Percentiles rank a stretch among this genome's conserved stretches.
These are phyloP conservation scores for Unio delphinus DNA, from an alignment of 2,888 invertebrate species.

Conservation along the genomic window DNA sequence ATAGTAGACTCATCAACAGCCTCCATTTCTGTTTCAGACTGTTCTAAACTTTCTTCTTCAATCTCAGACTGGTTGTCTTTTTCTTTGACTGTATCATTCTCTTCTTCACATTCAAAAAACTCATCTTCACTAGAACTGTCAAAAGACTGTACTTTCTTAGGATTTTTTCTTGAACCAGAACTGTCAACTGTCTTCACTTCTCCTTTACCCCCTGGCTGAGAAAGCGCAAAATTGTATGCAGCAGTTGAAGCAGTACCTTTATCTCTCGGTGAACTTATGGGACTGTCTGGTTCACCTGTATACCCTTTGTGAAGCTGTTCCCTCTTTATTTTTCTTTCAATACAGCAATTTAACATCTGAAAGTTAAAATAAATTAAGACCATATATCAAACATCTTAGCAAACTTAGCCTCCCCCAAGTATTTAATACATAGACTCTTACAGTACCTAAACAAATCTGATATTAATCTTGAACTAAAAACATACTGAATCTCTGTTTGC, in stretches of 20 bases:
- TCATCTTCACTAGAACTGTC: constrained; percentile 61
- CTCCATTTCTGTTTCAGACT: constrained; percentile 22
- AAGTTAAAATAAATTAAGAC: constrained; percentile 3
- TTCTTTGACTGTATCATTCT: constrained; percentile 5
- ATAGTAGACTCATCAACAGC: constrained; percentile 4
- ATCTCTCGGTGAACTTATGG: too few species aligned
- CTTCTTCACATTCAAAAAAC: constrained; percentile 66
- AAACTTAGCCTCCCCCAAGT: too few species aligned
- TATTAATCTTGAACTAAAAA: too few species aligned
- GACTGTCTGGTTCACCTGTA: constrained; percentile 24
- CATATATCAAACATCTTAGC: not conserved
- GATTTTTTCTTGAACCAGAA: constrained; percentile 3
- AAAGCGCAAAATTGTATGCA: too few species aligned
- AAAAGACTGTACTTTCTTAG: constrained; percentile 13
- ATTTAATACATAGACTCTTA: too few species aligned
- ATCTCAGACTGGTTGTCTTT: constrained; percentile 5
- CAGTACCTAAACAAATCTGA: too few species aligned
- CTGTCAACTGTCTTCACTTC: not conserved
- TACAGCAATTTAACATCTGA: constrained; percentile 78
- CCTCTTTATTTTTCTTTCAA: constrained; percentile 72
- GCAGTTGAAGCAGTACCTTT: too few species aligned
- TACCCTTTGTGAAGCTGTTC: constrained; percentile 56
- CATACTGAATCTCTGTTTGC: too few species aligned
- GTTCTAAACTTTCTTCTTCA: constrained; percentile 3
- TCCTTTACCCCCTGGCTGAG: too few species aligned